Base-by-base conservation (phyloP, 1,140 invertebrate species). In the Drosophila teissieri region DNA sequence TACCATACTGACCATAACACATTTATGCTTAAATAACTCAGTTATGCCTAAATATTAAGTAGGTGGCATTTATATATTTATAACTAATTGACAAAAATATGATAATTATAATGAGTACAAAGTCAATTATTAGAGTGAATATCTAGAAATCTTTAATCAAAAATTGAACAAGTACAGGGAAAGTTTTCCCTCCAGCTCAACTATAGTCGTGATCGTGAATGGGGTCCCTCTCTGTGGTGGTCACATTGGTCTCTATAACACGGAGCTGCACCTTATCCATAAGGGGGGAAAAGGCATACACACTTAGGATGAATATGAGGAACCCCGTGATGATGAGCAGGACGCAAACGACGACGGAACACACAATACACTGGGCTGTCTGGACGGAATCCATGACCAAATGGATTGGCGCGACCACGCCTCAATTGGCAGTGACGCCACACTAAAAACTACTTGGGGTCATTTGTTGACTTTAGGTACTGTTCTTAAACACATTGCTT, bases 331-430 rank as follows among this genome's bases (percentile, higher is more conserved):
- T 5, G 3, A 80, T 0, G 17, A 81, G n/a, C 3, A 56, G 8
- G 2, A 58, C 63, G 31, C 14, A n/a, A 8, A 72, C 8, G 31
- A 77, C 36, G 14, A 31, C 46, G 11, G 17, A 34, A 4, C 8
- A n/a, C 8, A 80, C 8, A 34, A 80, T n/a, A 27, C 73, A 72
- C 27, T 77, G 55, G 14, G 58, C 37, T 17, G 73, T 37, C 31
- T 24, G 44, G 15, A 2, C 0, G 40, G 55, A 36, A 36, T 80
- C 60, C 78, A 80, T 80, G 4, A 3, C 15, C 12, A 40, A 8
- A 37, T 24, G 39, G 52, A 69, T 34, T 39, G 40, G 49, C 52
- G 15, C 27, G 49, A 72, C 80, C 80, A 84, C 80, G 64, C 80
- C 80, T 83, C 65, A 55, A 58, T 57, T 61, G 17, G 17, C 19